phyloP scores from a whole-genome alignment of 2,113 vertebrate genomes.

The Bettongia penicillata region DNA sequence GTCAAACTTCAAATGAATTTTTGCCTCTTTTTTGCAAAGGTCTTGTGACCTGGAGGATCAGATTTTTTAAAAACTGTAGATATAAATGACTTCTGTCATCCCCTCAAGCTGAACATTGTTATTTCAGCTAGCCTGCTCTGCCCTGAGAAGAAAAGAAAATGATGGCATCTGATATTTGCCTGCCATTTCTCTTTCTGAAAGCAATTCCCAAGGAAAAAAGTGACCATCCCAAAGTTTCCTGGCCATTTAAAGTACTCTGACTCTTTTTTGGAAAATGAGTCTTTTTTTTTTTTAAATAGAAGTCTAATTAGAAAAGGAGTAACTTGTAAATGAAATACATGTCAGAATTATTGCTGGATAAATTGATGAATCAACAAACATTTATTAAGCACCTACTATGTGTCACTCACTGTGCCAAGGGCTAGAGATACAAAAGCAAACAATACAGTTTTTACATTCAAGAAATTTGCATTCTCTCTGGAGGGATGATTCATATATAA shows the following conservation, averaged over 20 bases:
- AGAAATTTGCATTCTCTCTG: not conserved
- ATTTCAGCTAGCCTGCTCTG: not conserved
- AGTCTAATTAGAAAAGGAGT: conserved; percentile 58
- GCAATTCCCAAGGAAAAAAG: conserved; percentile 24
- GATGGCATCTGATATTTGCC: conserved; percentile 26
- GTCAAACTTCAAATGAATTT: conserved; percentile 25
- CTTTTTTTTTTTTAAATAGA: conserved; percentile 31
- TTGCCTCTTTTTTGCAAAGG: conserved; percentile 44
- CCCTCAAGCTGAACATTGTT: conserved; percentile 25
- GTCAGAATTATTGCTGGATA: not conserved
- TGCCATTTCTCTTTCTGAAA: not conserved
- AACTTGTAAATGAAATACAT: not conserved
- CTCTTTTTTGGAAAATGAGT: conserved; percentile 45
- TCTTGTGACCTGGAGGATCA: not conserved
- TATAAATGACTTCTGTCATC: conserved; percentile 5
- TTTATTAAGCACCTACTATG: not conserved
- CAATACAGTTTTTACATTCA: not conserved
- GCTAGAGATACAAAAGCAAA: not conserved
- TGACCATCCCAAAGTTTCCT: conserved; percentile 31
- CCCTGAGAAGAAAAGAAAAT: conserved; percentile 38
- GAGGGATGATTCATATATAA: not conserved
- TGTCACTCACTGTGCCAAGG: not conserved
- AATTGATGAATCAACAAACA: not conserved
- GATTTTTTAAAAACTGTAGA: conserved; percentile 5
- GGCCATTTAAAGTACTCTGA: conserved; percentile 36